Percentiles rank a stretch among this genome's conserved stretches.
These are phyloP conservation scores for Pedicia rivosa DNA, from an alignment of 2,888 invertebrate species.

Conservation along the genomic window DNA sequence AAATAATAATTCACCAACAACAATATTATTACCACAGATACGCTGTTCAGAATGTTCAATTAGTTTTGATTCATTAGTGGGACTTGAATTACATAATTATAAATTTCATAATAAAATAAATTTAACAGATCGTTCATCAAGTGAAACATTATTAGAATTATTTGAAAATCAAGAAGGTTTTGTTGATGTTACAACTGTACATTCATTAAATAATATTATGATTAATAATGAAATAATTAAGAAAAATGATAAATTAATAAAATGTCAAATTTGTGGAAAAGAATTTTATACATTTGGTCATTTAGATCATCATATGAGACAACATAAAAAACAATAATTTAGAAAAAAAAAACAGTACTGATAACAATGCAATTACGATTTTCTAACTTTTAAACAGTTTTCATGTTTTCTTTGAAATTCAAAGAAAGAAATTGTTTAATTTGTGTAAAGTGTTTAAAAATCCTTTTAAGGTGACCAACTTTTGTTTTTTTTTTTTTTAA, in stretches of 20 bases:
- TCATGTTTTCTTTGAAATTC: no score
- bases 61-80: slow-evolving; percentile 5
- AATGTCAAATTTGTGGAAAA: slow-evolving; percentile 9
- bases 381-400: no score
- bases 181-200: slow-evolving; percentile 1
- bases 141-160: not conserved
- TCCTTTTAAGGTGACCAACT: no score
- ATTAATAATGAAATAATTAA: slow-evolving; percentile 4
- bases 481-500: no score
- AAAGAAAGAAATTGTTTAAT: no score
- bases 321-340: no score
- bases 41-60: slow-evolving; percentile 5
- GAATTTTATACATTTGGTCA: slow-evolving; percentile 9
- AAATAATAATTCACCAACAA: no score
- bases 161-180: slow-evolving; percentile 3
- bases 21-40: not conserved
- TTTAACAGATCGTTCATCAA: slow-evolving; percentile 1
- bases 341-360: no score
- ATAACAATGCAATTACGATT: no score
- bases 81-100: slow-evolving; percentile 6
- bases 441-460: no score
- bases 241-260: slow-evolving; percentile 7
- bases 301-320: slow-evolving; percentile 10
- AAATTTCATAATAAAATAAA: slow-evolving; percentile 4
- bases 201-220: slow-evolving; percentile 1